A percentile compares a stretch with the other conserved stretches of the same genome.
Evolutionary conservation across 1,140 invertebrate species (phyloP).

Genomic region (Heliconius hermathena): DNA sequence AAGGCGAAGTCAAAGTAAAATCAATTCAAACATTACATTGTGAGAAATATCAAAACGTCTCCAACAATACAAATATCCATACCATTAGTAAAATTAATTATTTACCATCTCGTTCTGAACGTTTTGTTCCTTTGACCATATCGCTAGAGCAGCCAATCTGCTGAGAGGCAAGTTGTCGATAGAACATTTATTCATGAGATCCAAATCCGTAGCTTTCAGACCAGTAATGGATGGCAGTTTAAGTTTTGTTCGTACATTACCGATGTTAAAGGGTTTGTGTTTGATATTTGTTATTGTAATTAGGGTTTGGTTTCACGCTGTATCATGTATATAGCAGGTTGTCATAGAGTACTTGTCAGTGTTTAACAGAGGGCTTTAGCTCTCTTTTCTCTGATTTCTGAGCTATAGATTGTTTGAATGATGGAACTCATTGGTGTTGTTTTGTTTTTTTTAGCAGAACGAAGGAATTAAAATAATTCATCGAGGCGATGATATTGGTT

Average conservation of each 20-base stretch:
- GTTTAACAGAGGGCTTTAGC: too few species aligned
- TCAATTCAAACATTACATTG: slow-evolving; percentile 48
- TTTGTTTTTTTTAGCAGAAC: too few species aligned
- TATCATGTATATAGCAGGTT: too few species aligned
- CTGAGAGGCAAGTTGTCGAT: slow-evolving; percentile 69
- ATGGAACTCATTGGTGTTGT: too few species aligned
- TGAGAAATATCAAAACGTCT: slow-evolving; percentile 69
- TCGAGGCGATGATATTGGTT: too few species aligned
- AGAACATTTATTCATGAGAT: slow-evolving; percentile 48
- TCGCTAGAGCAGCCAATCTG: slow-evolving; percentile 59
- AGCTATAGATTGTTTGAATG: too few species aligned
- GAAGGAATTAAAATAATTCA: too few species aligned
- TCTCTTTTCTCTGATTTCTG: too few species aligned
- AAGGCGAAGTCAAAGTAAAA: slow-evolving; percentile 35
- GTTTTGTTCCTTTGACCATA: slow-evolving; percentile 71
- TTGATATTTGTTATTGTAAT: not conserved
- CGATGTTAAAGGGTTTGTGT: not conserved
- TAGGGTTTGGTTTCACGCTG: too few species aligned
- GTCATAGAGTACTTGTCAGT: too few species aligned
- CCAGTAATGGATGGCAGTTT: slow-evolving; percentile 36
- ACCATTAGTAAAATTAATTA: slow-evolving; percentile 79
- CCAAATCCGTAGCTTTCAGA: slow-evolving; percentile 34
- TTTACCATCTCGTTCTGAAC: slow-evolving; percentile 63
- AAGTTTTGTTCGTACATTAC: slow-evolving; percentile 29
- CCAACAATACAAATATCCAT: slow-evolving; percentile 57